A percentile compares a stretch with the other conserved stretches of the same genome.
phyloP scores from a whole-genome alignment of 2,797 vertebrate genomes.

The Intellagama lesueurii region DNA sequence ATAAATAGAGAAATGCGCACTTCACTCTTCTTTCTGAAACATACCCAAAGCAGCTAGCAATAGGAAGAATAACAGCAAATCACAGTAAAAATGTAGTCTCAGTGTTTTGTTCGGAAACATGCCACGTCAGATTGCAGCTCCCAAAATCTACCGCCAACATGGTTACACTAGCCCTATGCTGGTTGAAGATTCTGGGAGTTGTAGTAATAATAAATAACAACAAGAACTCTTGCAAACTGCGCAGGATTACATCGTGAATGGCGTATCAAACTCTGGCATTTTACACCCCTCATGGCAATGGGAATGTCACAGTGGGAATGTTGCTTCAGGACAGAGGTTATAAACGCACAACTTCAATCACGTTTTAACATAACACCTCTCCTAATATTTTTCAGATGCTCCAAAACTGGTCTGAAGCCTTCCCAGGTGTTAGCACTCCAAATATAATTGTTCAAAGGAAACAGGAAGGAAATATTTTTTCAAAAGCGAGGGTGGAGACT shows the following conservation, averaged over 20 bases:
- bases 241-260: not conserved
- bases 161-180: too few species aligned
- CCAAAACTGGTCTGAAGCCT: conserved; percentile 26
- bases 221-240: too few species aligned
- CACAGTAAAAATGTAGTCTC: not conserved
- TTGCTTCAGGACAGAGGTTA: too few species aligned
- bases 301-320: not conserved
- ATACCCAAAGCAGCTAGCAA: not conserved
- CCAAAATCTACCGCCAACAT: too few species aligned
- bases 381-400: conserved; percentile 49
- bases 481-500: not conserved
- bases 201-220: too few species aligned
- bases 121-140: too few species aligned
- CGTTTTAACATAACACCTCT: conserved; percentile 29
- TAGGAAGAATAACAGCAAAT: not conserved
- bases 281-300: not conserved
- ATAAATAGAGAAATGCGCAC: not conserved
- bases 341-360: not conserved
- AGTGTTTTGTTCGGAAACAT: too few species aligned
- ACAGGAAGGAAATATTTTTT: conserved; percentile 47
- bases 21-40: not conserved
- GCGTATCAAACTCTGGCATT: not conserved
- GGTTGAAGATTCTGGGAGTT: too few species aligned
- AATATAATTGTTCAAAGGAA: not conserved
- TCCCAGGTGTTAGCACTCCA: conserved; percentile 32